These are phyloP conservation scores for Agelas oroides DNA, from an alignment of 37 sponge, comb jelly and placozoan species.

Conservation along the genomic window DNA sequence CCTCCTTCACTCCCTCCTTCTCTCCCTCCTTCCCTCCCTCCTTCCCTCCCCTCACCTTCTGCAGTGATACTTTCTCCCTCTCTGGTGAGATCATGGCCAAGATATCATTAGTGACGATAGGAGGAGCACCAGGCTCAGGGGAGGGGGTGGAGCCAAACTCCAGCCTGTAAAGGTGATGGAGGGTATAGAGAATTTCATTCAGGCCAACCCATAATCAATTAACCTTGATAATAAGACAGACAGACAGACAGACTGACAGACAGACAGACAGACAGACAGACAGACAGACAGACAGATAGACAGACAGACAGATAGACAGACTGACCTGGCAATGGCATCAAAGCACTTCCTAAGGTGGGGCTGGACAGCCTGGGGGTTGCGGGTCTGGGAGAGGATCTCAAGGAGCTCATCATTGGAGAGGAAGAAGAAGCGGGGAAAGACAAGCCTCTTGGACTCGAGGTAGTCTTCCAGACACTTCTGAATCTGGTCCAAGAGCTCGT, in stretches of 20 bases:
- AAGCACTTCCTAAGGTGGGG: conserved; percentile 99
- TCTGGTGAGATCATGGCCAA: conserved; percentile 97
- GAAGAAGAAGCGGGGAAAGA: conserved; percentile 97
- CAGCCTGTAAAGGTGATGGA: conserved; percentile 40
- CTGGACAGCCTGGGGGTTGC: conserved; percentile 97
- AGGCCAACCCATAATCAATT: too few relatives aligned
- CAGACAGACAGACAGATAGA: background rate
- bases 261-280: conserved; percentile 3
- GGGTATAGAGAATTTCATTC: too few relatives aligned
- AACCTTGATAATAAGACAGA: background rate
- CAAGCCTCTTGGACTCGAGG: conserved; percentile 91
- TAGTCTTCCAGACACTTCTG: conserved; percentile 99
- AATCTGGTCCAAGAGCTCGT: conserved; percentile 91
- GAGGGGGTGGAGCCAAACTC: conserved; percentile 89
- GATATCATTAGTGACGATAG: conserved; percentile 92
- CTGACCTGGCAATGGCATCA: conserved; percentile 94
- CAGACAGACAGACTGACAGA: background rate
- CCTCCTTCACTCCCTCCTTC: too few relatives aligned
- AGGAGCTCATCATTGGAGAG: conserved; percentile 98
- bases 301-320: too few relatives aligned
- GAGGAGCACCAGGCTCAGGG: conserved; percentile 69
- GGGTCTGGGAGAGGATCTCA: conserved; percentile 97
- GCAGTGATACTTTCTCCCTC: conserved; percentile 80
- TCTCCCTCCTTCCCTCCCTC: too few relatives aligned
- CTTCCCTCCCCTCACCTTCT: conserved; percentile 53